A percentile compares a stretch with the other conserved stretches of the same genome.
These are phyloP conservation scores for Hypotaenidia okinawae DNA, from an alignment of 2,797 vertebrate species.

Conservation along the genomic window DNA sequence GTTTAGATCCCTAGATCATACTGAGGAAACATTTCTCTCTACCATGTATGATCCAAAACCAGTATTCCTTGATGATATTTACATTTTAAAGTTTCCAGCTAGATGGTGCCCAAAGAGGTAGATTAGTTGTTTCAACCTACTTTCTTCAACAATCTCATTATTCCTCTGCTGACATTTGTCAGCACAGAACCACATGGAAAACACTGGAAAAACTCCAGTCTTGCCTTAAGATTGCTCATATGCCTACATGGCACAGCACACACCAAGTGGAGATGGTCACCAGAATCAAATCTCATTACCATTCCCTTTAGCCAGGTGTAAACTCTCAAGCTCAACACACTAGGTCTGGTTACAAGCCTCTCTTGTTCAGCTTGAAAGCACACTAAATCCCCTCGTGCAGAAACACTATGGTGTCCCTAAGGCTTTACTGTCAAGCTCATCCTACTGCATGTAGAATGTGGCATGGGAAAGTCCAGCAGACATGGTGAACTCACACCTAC, in stretches of 20 bases:
- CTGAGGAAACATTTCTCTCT: background rate
- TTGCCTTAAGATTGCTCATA: background rate
- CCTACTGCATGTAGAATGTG: background rate
- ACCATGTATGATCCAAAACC: background rate
- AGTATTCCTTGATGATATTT: background rate
- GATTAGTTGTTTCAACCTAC: background rate
- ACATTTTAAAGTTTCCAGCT: background rate
- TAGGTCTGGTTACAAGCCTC: background rate
- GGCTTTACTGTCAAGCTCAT: background rate
- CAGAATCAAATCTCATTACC: background rate
- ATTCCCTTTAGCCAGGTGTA: background rate
- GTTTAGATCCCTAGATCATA: background rate
- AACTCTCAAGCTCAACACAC: background rate
- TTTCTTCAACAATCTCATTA: background rate
- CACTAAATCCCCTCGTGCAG: fast-evolving
- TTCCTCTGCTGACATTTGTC: background rate
- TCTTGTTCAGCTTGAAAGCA: background rate
- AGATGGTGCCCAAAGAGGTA: background rate
- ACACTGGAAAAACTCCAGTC: background rate
- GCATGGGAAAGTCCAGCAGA: background rate
- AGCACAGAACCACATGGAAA: background rate
- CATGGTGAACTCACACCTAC: background rate
- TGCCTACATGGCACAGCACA: background rate
- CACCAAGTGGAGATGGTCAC: background rate
- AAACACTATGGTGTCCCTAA: background rate